phyloP scores from a whole-genome alignment of 2,888 invertebrate species.

The Spodoptera littoralis region DNA sequence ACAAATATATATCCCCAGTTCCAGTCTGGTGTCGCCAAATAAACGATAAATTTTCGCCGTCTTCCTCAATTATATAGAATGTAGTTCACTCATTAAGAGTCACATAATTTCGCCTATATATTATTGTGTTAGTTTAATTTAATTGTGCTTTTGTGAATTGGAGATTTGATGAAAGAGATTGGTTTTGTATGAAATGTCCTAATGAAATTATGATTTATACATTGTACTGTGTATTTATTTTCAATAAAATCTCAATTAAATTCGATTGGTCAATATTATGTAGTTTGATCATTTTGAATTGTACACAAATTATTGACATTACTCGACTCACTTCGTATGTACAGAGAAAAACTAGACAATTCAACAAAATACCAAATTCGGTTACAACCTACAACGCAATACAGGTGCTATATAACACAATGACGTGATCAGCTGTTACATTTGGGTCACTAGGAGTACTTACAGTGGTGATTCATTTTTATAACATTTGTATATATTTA shows the following conservation, averaged over 20 bases:
- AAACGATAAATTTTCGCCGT: slow-evolving; percentile 56
- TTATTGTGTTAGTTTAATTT: slow-evolving; percentile 15
- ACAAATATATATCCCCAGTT: slow-evolving; percentile 18
- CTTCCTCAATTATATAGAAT: slow-evolving; percentile 60
- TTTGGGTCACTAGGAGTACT: slow-evolving; percentile 63
- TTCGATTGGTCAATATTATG: no score
- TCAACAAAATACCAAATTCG: neutral
- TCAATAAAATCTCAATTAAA: no score
- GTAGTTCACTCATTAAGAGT: slow-evolving; percentile 36
- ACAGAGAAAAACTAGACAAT: slow-evolving; percentile 1
- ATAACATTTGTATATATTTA: slow-evolving; percentile 37
- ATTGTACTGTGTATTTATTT: no score
- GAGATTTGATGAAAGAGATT: no score
- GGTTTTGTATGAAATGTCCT: no score
- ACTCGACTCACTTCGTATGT: neutral
- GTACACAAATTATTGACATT: neutral
- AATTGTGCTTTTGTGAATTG: neutral
- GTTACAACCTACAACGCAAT: slow-evolving; percentile 11
- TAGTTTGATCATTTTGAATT: no score
- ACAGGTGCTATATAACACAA: slow-evolving; percentile 39
- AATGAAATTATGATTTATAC: no score
- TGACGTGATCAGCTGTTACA: slow-evolving; percentile 56
- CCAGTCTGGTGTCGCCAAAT: slow-evolving; percentile 44
- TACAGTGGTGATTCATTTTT: slow-evolving; percentile 40
- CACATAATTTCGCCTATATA: slow-evolving; percentile 35